Evolutionary conservation across 2,888 invertebrate species (phyloP).

Genomic region (Dugesia japonica): DNA sequence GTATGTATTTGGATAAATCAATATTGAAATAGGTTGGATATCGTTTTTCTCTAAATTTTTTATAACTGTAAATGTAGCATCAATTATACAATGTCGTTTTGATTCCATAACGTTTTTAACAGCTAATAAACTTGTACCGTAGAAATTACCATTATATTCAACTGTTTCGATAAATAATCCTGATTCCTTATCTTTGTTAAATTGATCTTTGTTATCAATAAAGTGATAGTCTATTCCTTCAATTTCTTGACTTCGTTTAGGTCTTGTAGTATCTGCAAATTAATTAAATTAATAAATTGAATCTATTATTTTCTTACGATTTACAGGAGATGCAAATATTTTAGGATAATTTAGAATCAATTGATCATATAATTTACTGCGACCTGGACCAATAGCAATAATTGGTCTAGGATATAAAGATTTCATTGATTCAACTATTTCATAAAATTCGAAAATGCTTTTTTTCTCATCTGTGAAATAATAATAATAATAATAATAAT

Average conservation of each 20-base stretch:
- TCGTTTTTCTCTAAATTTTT: not conserved
- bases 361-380: not conserved
- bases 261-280: not conserved
- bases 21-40: not conserved
- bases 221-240: not conserved
- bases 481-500: not conserved
- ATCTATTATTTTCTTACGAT: not conserved
- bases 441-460: not conserved
- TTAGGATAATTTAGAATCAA: not conserved
- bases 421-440: not conserved
- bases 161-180: not conserved
- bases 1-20: conserved; percentile 3
- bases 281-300: not conserved
- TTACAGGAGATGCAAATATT: not conserved
- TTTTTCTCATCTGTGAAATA: not conserved
- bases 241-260: not conserved
- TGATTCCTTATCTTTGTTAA: not conserved
- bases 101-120: conserved; percentile 10
- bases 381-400: not conserved
- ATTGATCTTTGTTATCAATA: not conserved
- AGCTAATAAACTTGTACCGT: not conserved
- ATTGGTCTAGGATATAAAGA: not conserved
- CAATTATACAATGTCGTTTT: not conserved
- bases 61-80: not conserved
- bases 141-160: not conserved